phyloP scores from a whole-genome alignment of 2,797 vertebrate genomes.

The Sus cebifrons region DNA sequence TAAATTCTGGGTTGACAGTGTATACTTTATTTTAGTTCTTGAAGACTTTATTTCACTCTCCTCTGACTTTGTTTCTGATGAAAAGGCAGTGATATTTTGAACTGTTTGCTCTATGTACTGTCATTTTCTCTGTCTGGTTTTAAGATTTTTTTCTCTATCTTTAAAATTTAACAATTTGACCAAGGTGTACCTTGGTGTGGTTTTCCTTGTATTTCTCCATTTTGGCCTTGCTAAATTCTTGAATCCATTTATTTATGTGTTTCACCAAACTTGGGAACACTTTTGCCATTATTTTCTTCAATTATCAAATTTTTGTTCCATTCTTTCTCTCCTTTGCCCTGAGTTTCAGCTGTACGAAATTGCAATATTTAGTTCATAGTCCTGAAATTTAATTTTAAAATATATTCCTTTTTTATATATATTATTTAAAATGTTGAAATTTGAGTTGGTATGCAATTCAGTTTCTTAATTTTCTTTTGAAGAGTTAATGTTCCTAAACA shows the following conservation, averaged over 20 bases:
- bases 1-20: background rate
- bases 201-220: background rate
- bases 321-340: background rate
- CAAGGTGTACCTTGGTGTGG: background rate
- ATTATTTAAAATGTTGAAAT: slow-evolving; percentile 12
- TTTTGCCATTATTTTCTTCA: background rate
- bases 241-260: background rate
- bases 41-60: background rate
- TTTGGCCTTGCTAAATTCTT: background rate
- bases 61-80: slow-evolving; percentile 11
- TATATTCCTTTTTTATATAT: background rate
- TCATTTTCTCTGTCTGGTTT: background rate
- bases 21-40: background rate
- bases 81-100: background rate
- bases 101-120: background rate
- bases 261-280: background rate
- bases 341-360: background rate
- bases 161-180: slow-evolving; percentile 28
- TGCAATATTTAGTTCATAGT: background rate
- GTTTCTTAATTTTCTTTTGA: slow-evolving; percentile 28
- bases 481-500: background rate
- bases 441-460: background rate
- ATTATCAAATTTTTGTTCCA: background rate
- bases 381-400: slow-evolving; percentile 26
- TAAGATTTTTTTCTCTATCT: background rate